A percentile compares a stretch with the other conserved stretches of the same genome.
These are phyloP conservation scores for Eudyptes chrysolophus DNA, from an alignment of 2,113 vertebrate genomes.

Conservation along the genomic window DNA sequence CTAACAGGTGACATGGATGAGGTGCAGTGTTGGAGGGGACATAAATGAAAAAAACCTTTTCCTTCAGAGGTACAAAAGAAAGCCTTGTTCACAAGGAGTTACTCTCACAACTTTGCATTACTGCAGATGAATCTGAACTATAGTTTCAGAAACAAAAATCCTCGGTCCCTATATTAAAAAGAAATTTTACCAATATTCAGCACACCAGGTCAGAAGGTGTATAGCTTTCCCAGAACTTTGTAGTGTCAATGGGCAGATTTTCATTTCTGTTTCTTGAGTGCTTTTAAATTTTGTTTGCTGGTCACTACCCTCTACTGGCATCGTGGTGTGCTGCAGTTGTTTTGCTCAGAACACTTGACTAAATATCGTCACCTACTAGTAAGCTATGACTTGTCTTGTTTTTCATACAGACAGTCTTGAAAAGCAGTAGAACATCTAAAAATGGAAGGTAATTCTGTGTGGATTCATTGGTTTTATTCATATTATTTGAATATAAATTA, in stretches of 20 bases:
- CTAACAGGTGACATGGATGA: not conserved
- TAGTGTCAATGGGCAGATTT: not conserved
- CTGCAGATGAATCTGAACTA: not conserved
- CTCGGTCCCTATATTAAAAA: not conserved
- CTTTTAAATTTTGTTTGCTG: not conserved
- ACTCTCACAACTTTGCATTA: not conserved
- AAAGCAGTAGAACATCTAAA: not conserved
- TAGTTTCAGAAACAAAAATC: not conserved
- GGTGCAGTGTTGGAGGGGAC: not conserved
- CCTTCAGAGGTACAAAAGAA: not conserved
- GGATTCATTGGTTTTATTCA: not conserved
- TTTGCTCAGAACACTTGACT: not conserved
- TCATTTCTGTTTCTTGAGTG: not conserved
- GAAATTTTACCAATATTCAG: not conserved
- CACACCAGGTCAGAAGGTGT: not conserved
- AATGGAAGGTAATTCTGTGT: not conserved
- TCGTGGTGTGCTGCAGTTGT: not conserved
- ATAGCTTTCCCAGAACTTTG: not conserved
- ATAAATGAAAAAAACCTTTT: not conserved
- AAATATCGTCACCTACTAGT: fast-evolving
- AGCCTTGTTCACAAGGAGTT: not conserved
- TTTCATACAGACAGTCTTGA: not conserved
- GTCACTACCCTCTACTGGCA: slow-evolving; percentile 19
- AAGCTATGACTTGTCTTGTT: not conserved
- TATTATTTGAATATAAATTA: not conserved